These are phyloP conservation scores for Plemyria rubiginata DNA, from an alignment of 2,888 invertebrate genomes.

Conservation along the genomic window DNA sequence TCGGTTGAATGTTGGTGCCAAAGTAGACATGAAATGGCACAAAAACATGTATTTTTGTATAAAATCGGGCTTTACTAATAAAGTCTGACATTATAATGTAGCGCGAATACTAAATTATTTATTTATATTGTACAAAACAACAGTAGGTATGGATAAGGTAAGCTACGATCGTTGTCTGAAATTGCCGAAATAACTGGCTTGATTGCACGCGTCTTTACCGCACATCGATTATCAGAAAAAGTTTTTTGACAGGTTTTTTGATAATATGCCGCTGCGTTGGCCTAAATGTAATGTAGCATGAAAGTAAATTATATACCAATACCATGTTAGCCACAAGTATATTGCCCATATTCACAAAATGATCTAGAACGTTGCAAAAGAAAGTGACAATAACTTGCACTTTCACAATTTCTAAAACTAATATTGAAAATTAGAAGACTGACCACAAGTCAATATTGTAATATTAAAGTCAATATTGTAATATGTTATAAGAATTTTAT, in stretches of 20 bases:
- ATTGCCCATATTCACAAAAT: slow-evolving; percentile 34
- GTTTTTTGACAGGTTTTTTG: no score
- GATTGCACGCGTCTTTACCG: no score
- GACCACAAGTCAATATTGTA: slow-evolving; percentile 37
- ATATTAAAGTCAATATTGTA: slow-evolving; percentile 31
- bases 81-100: slow-evolving; percentile 15
- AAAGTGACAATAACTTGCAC: slow-evolving; percentile 41
- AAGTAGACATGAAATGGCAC: slow-evolving; percentile 22
- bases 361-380: slow-evolving; percentile 39
- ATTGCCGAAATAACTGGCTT: background rate
- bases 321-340: slow-evolving; percentile 21
- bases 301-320: slow-evolving; percentile 8
- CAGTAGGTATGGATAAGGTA: background rate
- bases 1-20: slow-evolving; percentile 27
- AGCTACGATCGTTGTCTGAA: background rate
- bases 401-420: slow-evolving; percentile 42
- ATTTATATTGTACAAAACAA: slow-evolving; percentile 1
- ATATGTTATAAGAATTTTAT: slow-evolving; percentile 14
- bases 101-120: slow-evolving; percentile 10
- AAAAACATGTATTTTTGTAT: slow-evolving; percentile 23
- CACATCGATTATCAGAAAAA: background rate
- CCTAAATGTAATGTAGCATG: slow-evolving; percentile 2
- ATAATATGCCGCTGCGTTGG: no score
- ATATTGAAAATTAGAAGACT: slow-evolving; percentile 39
- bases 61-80: slow-evolving; percentile 9